phyloP scores from a whole-genome alignment of 1,140 invertebrate genomes.

The Micrasema longulum region DNA sequence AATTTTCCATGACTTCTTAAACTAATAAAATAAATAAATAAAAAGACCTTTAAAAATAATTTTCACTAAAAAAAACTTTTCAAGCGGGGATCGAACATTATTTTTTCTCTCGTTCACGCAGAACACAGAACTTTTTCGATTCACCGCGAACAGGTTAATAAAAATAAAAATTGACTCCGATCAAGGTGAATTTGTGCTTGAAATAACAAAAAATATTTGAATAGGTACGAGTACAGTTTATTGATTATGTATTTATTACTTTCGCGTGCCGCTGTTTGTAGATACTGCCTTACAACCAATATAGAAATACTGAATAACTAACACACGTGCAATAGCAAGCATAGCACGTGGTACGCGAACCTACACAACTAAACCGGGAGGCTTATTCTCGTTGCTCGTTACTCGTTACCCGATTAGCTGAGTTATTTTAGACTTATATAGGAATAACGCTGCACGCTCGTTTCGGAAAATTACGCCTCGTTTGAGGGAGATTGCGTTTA shows the following conservation, averaged over 20 bases:
- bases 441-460: conserved; percentile 29
- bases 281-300: conserved; percentile 26
- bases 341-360: not conserved
- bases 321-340: conserved; percentile 7
- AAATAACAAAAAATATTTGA: not conserved
- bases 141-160: not conserved
- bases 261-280: not conserved
- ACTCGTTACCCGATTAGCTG: conserved; percentile 37
- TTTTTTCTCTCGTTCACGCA: not conserved
- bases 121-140: not conserved
- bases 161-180: not conserved
- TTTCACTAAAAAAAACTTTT: no score
- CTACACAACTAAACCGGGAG: not conserved
- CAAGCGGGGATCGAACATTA: no score
- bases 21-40: no score
- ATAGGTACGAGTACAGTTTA: not conserved
- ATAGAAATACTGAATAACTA: conserved; percentile 36
- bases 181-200: not conserved
- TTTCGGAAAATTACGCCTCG: conserved; percentile 26
- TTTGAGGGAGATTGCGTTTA: conserved; percentile 9
- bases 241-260: not conserved
- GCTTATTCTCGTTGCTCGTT: conserved; percentile 21
- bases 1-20: no score
- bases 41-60: no score
- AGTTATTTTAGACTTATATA: conserved; percentile 40